Evolutionary conservation across 2,888 invertebrate species (phyloP).

Genomic region (Argyra leucocephala): DNA sequence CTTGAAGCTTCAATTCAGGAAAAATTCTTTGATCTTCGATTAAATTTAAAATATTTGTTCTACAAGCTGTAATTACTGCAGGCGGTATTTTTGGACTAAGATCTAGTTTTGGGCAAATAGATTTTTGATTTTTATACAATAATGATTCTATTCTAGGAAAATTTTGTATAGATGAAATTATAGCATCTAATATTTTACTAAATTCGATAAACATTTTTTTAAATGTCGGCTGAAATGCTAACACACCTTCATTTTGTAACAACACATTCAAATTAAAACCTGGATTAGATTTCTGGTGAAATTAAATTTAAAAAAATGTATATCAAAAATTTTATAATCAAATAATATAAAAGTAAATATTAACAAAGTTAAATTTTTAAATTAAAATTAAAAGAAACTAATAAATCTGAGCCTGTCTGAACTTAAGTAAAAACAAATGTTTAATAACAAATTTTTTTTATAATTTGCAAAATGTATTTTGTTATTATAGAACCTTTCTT

Average conservation of each 20-base stretch:
- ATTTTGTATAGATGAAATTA: conserved; percentile 60
- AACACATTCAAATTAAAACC: conserved; percentile 49
- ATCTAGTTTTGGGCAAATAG: conserved; percentile 26
- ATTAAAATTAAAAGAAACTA: no score
- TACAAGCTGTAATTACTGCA: conserved; percentile 56
- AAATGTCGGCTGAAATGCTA: conserved; percentile 66
- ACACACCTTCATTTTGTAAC: conserved; percentile 45
- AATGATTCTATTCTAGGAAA: conserved; percentile 73
- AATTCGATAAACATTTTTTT: conserved; percentile 63
- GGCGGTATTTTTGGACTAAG: conserved; percentile 60
- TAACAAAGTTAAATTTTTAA: no score
- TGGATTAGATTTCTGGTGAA: conserved; percentile 59
- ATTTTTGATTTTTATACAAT: conserved; percentile 42
- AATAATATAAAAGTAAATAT: no score
- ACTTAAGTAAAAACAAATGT: no score
- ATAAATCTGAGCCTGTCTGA: no score
- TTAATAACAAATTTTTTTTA: no score
- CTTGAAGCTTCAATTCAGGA: conserved; percentile 61
- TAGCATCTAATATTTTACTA: conserved; percentile 59
- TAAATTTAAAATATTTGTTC: conserved; percentile 51
- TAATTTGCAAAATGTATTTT: no score
- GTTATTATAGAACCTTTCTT: no score
- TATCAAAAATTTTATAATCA: no score
- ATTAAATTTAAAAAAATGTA: no score
- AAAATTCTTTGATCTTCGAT: conserved; percentile 63